Evolutionary conservation across 2,888 invertebrate genomes (phyloP).

Genomic region (Nemoura dubitans): DNA sequence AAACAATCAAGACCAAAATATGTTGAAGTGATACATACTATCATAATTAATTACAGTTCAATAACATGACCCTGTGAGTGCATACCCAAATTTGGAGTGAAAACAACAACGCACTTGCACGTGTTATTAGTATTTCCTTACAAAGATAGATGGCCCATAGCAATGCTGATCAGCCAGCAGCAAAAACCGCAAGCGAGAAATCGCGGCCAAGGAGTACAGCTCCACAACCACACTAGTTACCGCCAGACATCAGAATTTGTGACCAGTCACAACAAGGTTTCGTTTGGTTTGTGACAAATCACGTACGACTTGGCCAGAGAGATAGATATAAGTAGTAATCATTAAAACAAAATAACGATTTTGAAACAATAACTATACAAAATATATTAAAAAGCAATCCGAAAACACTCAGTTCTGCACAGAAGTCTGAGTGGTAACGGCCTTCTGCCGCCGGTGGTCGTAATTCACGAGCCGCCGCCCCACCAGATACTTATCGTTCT

Average conservation of each 20-base stretch:
- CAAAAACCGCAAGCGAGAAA: neutral
- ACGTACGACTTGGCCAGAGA: too few relatives aligned
- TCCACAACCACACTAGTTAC: too few relatives aligned
- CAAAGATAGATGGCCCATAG: neutral
- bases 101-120: neutral
- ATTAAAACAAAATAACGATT: neutral
- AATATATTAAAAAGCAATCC: neutral
- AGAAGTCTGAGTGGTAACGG: slow-evolving; percentile 32
- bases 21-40: neutral
- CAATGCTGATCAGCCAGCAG: neutral
- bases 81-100: neutral
- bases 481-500: slow-evolving; percentile 98
- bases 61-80: neutral
- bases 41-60: neutral
- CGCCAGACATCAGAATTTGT: too few relatives aligned
- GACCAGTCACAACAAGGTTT: too few relatives aligned
- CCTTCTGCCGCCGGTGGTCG: slow-evolving; percentile 78
- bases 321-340: neutral
- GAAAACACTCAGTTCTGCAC: slow-evolving; percentile 15
- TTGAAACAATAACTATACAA: slow-evolving; percentile 3
- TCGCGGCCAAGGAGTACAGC: too few relatives aligned
- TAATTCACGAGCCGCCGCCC: slow-evolving; percentile 97
- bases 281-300: too few relatives aligned
- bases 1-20: neutral
- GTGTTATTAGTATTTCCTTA: neutral